These are phyloP conservation scores for Dynastes hyllus DNA, from an alignment of 2,888 invertebrate genomes.

Conservation along the genomic window DNA sequence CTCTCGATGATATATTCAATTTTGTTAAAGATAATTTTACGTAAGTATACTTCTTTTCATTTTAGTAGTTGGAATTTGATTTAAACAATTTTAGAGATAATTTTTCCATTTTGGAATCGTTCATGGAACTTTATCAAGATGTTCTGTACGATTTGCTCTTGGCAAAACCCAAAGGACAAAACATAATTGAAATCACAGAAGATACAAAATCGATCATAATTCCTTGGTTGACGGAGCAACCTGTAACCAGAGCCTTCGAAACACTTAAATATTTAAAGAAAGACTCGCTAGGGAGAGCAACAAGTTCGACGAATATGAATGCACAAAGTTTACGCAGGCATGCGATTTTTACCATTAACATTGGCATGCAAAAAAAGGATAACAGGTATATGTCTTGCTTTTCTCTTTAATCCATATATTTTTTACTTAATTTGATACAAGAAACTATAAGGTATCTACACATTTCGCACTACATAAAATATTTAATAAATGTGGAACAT, in stretches of 20 bases:
- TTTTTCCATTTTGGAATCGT: constrained; percentile 85
- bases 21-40: constrained; percentile 74
- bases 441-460: too few relatives aligned
- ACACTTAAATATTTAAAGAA: constrained; percentile 80
- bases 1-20: constrained; percentile 86
- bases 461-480: too few relatives aligned
- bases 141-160: constrained; percentile 89
- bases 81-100: constrained; percentile 70
- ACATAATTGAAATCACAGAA: constrained; percentile 82
- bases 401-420: too few relatives aligned
- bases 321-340: constrained; percentile 91
- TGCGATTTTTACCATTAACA: constrained; percentile 88
- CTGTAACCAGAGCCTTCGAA: constrained; percentile 77
- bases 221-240: constrained; percentile 79
- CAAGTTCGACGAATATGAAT: constrained; percentile 95
- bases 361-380: constrained; percentile 78
- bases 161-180: constrained; percentile 79
- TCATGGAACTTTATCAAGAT: constrained; percentile 93
- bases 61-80: background rate
- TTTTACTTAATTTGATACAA: too few relatives aligned
- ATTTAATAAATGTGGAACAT: too few relatives aligned
- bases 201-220: constrained; percentile 79
- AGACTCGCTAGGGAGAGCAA: constrained; percentile 86
- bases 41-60: background rate
- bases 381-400: constrained; percentile 72